Conservation (phyloP, 1,140 invertebrate genomes). For the Himalopsyche phryganea region DNA sequence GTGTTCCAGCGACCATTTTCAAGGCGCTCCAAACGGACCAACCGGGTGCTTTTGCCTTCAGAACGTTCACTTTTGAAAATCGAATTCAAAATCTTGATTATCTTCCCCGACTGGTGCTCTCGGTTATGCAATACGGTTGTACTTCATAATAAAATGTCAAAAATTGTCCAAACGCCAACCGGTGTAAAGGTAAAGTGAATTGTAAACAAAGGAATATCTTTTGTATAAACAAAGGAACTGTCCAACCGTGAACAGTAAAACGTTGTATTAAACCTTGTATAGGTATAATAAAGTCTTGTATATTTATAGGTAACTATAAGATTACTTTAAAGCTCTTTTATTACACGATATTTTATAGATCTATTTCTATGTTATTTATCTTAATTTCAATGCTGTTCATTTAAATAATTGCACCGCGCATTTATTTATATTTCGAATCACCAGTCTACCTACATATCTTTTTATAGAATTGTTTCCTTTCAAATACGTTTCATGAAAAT, state of each 20-base stretch:
- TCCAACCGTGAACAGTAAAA: constrained; percentile 9
- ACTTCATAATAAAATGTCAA: constrained; percentile 13
- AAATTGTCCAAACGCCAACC: constrained; percentile 7
- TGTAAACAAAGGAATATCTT: neutral
- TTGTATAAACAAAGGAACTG: constrained; percentile 20
- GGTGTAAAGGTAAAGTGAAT: neutral
- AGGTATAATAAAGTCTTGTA: neutral
- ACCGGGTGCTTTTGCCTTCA: neutral
- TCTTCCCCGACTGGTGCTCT: neutral
- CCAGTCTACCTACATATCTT: too few species aligned
- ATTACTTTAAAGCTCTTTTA: too few species aligned
- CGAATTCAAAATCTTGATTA: neutral
- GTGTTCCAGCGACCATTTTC: constrained; percentile 21
- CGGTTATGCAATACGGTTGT: neutral
- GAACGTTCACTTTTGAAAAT: neutral
- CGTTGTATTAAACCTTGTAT: neutral
- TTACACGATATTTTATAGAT: too few species aligned
- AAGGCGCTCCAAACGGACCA: constrained; percentile 20
- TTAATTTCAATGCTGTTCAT: too few species aligned
- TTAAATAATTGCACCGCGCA: too few species aligned
- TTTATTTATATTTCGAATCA: too few species aligned
- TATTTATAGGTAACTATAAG: too few species aligned
- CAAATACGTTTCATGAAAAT: too few species aligned
- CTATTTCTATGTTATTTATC: too few species aligned
- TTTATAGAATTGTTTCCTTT: too few species aligned